phyloP scores from a whole-genome alignment of 2,113 vertebrate genomes.

The Hippocampus comes region DNA sequence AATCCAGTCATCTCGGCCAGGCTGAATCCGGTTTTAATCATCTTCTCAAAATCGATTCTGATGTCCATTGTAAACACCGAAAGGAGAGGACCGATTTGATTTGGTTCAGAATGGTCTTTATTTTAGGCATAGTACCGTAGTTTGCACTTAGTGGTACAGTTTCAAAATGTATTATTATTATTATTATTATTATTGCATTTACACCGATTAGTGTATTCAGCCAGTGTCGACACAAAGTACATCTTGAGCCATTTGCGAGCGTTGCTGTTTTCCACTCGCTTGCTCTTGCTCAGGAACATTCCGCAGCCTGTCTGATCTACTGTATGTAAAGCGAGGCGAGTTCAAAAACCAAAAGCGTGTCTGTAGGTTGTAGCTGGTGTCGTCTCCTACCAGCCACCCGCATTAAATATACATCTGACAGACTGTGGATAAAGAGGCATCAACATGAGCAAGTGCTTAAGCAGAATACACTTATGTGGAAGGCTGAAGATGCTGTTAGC shows the following conservation, averaged over 20 bases:
- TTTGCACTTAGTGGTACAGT: background rate
- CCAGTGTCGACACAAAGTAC: background rate
- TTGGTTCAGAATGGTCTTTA: too few species aligned
- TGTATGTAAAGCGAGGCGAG: background rate
- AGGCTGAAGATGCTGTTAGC: background rate
- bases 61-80: too few species aligned
- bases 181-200: background rate
- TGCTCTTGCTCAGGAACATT: background rate
- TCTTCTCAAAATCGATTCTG: too few species aligned
- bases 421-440: constrained; percentile 8
- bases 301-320: background rate
- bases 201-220: background rate
- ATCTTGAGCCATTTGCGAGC: background rate
- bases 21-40: too few species aligned
- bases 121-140: too few species aligned
- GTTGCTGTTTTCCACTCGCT: background rate
- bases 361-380: background rate
- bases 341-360: background rate
- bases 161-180: background rate
- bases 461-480: background rate
- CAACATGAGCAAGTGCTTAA: background rate
- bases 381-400: constrained; percentile 4
- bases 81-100: too few species aligned
- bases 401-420: constrained; percentile 15
- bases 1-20: too few species aligned